A percentile compares a stretch with the other conserved stretches of the same genome.
Evolutionary conservation across 2,888 invertebrate species (phyloP).

Genomic region (Acleris sparsana): DNA sequence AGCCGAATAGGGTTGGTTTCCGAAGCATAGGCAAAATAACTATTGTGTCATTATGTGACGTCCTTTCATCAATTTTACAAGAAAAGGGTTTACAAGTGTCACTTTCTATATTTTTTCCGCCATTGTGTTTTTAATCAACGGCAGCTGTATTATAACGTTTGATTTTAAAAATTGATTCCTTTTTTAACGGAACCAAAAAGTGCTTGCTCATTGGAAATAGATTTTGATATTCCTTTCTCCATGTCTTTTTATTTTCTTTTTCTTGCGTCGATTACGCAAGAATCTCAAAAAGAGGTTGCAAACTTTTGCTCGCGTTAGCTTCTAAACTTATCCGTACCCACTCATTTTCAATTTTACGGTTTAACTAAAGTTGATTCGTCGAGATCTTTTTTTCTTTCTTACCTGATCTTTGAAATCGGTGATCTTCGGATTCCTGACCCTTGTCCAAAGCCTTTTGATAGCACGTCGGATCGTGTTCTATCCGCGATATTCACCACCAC

Average conservation of each 20-base stretch:
- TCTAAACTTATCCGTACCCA: not conserved
- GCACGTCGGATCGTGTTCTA: constrained; percentile 57
- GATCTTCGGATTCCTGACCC: constrained; percentile 71
- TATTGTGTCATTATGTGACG: constrained; percentile 76
- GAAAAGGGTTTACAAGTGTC: constrained; percentile 81
- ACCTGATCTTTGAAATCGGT: constrained; percentile 73
- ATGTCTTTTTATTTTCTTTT: not conserved
- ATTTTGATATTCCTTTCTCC: not conserved
- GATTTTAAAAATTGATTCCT: constrained; percentile 9
- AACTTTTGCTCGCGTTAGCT: not conserved
- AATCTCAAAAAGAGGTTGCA: not conserved
- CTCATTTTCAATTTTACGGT: constrained; percentile 15
- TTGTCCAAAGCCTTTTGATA: constrained; percentile 81
- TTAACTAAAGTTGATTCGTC: constrained; percentile 49
- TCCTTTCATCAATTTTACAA: constrained; percentile 78
- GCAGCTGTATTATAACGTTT: constrained; percentile 19
- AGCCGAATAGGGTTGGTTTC: constrained; percentile 67
- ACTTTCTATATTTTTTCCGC: constrained; percentile 59
- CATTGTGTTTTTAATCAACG: constrained; percentile 45
- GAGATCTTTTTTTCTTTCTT: constrained; percentile 68
- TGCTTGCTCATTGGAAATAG: not conserved
- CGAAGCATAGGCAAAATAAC: constrained; percentile 73
- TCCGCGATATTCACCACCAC: constrained; percentile 59
- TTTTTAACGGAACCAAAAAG: not conserved
- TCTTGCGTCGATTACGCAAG: not conserved